These are phyloP conservation scores for Dryoscopus gambensis DNA, from an alignment of 2,113 vertebrate species.

Conservation along the genomic window DNA sequence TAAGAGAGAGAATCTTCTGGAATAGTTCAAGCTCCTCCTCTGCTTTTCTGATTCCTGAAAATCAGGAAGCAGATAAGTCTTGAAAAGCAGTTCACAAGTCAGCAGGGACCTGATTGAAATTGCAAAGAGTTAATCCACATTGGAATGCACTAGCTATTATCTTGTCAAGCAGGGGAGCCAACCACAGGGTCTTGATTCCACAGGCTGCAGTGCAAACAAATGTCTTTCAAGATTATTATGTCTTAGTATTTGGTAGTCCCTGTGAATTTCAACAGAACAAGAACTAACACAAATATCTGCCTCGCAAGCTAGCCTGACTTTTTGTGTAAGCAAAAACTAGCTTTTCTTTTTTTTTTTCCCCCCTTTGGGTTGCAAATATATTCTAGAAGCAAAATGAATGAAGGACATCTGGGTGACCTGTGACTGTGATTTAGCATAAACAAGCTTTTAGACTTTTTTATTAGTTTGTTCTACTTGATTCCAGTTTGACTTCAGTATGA, in stretches of 20 bases:
- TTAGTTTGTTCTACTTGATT: background rate
- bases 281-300: background rate
- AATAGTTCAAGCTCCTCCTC: background rate
- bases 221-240: background rate
- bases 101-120: background rate
- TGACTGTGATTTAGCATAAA: background rate
- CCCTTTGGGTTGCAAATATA: background rate
- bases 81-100: background rate
- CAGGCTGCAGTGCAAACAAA: background rate
- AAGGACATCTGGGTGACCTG: background rate
- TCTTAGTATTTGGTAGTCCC: background rate
- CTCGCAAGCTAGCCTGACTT: background rate
- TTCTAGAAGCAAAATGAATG: background rate
- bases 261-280: background rate
- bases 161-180: background rate
- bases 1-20: background rate
- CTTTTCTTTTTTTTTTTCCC: background rate
- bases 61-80: background rate
- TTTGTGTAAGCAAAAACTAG: background rate
- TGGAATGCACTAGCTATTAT: background rate
- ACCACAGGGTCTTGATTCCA: background rate
- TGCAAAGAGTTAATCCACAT: background rate
- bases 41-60: background rate
- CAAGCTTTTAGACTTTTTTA: background rate
- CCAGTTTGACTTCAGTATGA: background rate